These are phyloP conservation scores for Rafetus swinhoei DNA, from an alignment of 2,113 vertebrate species.

Conservation along the genomic window DNA sequence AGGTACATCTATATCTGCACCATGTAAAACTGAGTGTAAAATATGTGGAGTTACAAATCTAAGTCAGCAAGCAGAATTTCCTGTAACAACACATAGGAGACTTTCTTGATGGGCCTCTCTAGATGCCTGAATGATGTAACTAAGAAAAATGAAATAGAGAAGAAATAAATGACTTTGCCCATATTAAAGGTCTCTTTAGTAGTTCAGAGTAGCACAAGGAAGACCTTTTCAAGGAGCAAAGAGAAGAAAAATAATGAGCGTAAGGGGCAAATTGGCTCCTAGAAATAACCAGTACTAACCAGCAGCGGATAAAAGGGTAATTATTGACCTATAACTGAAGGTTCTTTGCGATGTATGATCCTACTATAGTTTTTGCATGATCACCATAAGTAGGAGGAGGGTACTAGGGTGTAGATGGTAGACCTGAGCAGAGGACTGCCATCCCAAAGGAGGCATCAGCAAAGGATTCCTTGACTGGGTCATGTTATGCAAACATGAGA, in stretches of 20 bases:
- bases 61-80: neutral
- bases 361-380: neutral
- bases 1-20: neutral
- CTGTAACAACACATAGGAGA: neutral
- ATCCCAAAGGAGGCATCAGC: neutral
- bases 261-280: neutral
- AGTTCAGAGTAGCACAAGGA: neutral
- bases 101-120: neutral
- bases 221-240: neutral
- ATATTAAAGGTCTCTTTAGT: neutral
- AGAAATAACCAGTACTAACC: neutral
- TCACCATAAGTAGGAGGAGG: neutral
- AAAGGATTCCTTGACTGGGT: neutral
- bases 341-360: neutral
- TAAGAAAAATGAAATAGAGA: neutral
- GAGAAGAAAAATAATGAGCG: neutral
- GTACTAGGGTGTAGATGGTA: neutral
- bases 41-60: neutral
- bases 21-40: neutral
- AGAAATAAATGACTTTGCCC: neutral
- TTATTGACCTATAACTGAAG: neutral
- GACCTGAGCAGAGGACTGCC: neutral
- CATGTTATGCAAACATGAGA: neutral
- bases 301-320: neutral
- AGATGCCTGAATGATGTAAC: neutral